phyloP scores from a whole-genome alignment of 2,888 invertebrate species.

The Andrena fulva region DNA sequence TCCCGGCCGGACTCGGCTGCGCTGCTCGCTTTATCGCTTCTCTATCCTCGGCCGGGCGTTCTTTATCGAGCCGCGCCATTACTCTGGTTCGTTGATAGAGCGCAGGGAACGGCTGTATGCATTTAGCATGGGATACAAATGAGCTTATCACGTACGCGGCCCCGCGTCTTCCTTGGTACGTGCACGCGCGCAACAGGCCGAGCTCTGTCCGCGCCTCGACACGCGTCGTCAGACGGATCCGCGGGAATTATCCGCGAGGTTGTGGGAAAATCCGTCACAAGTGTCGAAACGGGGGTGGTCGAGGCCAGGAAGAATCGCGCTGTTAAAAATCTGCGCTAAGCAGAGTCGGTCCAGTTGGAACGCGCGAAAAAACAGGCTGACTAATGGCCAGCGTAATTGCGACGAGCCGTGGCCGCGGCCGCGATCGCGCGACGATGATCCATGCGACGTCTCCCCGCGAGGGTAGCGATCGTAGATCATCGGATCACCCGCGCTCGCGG shows the following conservation, averaged over 20 bases:
- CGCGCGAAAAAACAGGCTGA: constrained; percentile 15
- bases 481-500: constrained; percentile 74
- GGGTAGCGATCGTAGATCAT: constrained; percentile 75
- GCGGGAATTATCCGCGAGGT: not conserved
- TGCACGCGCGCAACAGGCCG: constrained; percentile 10
- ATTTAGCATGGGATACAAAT: constrained; percentile 74
- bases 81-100: constrained; percentile 41
- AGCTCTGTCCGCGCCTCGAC: constrained; percentile 3
- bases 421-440: constrained; percentile 58
- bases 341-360: constrained; percentile 1
- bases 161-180: not conserved
- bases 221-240: not conserved
- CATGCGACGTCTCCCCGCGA: constrained; percentile 47
- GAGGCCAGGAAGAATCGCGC: too few relatives aligned
- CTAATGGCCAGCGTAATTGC: constrained; percentile 39
- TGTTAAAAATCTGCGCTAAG: not conserved
- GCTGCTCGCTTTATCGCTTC: constrained; percentile 51
- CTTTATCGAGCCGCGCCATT: constrained; percentile 60
- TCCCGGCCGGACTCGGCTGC: constrained; percentile 23
- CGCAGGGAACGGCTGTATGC: constrained; percentile 56
- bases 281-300: too few relatives aligned
- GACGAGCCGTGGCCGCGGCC: constrained; percentile 28
- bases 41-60: constrained; percentile 44
- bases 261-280: too few relatives aligned
- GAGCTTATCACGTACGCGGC: constrained; percentile 66